A percentile compares a stretch with the other conserved stretches of the same genome.
phyloP scores from a whole-genome alignment of 2,113 vertebrate genomes.

The Pseudopodoces humilis region DNA sequence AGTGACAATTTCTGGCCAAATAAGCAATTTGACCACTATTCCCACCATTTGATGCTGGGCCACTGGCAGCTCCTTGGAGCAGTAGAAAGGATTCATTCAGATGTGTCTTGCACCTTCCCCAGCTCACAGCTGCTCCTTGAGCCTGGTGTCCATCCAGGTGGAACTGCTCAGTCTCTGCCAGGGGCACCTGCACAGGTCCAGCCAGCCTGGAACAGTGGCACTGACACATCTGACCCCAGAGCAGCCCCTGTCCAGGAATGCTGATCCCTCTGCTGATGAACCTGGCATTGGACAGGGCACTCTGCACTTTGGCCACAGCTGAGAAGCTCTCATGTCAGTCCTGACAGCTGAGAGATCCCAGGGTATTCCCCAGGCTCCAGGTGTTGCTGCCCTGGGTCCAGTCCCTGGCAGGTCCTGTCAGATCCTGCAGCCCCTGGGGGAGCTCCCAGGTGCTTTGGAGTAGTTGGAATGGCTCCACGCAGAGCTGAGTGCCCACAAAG shows the following conservation, averaged over 20 bases:
- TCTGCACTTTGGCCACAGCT: not conserved
- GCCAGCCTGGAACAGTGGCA: not conserved
- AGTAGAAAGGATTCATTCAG: not conserved
- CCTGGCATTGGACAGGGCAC: not conserved
- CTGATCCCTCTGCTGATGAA: not conserved
- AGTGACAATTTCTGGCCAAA: not conserved
- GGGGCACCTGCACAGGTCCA: not conserved
- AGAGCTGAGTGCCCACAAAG: not conserved
- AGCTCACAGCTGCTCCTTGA: not conserved
- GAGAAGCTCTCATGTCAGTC: not conserved
- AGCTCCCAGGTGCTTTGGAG: not conserved
- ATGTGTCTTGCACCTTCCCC: not conserved
- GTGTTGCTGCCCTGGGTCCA: not conserved
- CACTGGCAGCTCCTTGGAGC: not conserved
- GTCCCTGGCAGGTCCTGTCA: not conserved
- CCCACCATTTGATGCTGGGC: not conserved
- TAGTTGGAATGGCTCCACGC: rapidly evolving
- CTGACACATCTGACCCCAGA: not conserved
- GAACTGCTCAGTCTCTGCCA: not conserved
- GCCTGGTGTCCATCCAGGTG: not conserved
- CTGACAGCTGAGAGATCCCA: not conserved
- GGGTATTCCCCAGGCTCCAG: not conserved
- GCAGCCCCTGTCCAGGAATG: not conserved
- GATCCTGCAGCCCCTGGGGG: not conserved
- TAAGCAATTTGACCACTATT: not conserved